Base-by-base conservation (phyloP, 2,113 vertebrate genomes). In the Neolamprologus variostigma region DNA sequence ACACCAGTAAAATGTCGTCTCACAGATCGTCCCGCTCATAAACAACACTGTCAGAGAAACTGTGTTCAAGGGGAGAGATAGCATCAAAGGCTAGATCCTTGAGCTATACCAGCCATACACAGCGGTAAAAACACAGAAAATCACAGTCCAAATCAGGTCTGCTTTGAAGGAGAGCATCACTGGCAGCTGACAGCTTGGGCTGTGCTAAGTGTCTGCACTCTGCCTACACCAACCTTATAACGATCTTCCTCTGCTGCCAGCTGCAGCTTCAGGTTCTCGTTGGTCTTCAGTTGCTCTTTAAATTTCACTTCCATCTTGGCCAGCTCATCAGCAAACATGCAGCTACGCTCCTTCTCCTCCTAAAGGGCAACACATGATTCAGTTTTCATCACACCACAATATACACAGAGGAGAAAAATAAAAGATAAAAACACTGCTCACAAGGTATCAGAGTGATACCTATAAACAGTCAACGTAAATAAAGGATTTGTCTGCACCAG, bases 251-350 rank as follows among this genome's bases (percentile, higher is more conserved):
- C 97, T 63, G 96, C 94, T 82, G 97, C 97, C 89, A 98, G 93
- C 92, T 98, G 98, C 84, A 98, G 91, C 94, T 98, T 98, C 86
- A 99, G 91, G 87, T 91, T 86, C 45, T 98, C 97, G 13, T 97
- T 98, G 91, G 96, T 96, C 96, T 99, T 98, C 89, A 98, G 88
- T 92, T 99, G 98, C 91, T 99, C 98, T 91, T 98, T 99, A 96
- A 97, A 97, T 92, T 98, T 99, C 95, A 97, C 93, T 92, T 98
- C 98, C 97, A 98, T 95, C 95, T 98, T 98, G 71, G 97, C 97
- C 89, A 99, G 96, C 93, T 99, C 98, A 90, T 99, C 98, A 71
- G 98, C 97, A 89, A 98, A 98, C 95, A 97, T 96, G 92, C 90
- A 96, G 94, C 97, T 98, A 59, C 97, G 97, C 80, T 97, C 97